Evolutionary conservation across 2,888 invertebrate genomes (phyloP), one percentile per base, ranked within the genome.

Genomic region (Imbricaverruca yamaguchii): DNA sequence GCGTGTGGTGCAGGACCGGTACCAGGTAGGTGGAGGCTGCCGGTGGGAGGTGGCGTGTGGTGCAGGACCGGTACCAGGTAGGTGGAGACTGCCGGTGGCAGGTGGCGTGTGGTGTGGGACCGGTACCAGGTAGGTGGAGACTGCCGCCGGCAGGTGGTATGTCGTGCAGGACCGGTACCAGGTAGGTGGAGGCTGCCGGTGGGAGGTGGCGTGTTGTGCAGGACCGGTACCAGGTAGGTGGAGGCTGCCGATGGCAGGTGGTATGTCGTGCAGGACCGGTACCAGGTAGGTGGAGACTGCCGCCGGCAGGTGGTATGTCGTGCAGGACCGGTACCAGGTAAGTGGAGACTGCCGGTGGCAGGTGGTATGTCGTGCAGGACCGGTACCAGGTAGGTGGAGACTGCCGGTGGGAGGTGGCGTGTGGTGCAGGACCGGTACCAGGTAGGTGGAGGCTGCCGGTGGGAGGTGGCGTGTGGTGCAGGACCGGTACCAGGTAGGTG

Each of bases 61-160:
- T 74, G 10, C 74, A 74, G 74, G 74, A 74, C 55, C 53, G 74
- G 18, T 74, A 74, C 21, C 74, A 74, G 74, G 74, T 74, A 53
- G 21, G 74, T 55, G 53, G 53, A 4, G 12, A 11, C 23, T 23
- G 9, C 67, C 23, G 39, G 39, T 3, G 39, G n/a, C n/a, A n/a
- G n/a, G n/a, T n/a, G n/a, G n/a, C n/a, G n/a, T n/a, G n/a, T n/a
- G n/a, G 55, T 74, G 10, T 55, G 55, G 74, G 74, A 74, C 55
- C 53, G 74, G 18, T 74, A 74, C 21, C 74, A 74, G 74, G 74
- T 74, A 53, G 21, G 74, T 55, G 53, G 53, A 4, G 12, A 11
- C 23, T 23, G 9, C 67, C 23, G 39, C n/a, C n/a, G n/a, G n/a
- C n/a, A n/a, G n/a, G 39, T 3, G 39, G n/a, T n/a, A n/a, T n/a